Percentiles rank a stretch among this genome's conserved stretches.
Evolutionary conservation across 2,113 vertebrate species (phyloP).

Genomic region (Apteryx owenii): DNA sequence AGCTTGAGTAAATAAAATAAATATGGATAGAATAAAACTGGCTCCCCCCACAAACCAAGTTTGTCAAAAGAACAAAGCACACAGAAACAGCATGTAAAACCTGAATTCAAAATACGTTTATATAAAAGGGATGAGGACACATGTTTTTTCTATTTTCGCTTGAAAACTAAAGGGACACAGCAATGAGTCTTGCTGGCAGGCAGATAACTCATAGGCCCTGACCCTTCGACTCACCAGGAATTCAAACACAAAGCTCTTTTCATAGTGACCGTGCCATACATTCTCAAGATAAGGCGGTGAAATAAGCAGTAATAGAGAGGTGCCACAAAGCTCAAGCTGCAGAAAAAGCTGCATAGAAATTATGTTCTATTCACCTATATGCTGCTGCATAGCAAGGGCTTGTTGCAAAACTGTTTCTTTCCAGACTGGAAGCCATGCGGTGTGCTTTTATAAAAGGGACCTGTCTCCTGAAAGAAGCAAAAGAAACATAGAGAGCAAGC

Average conservation of each 20-base stretch:
- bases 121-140: constrained; percentile 52
- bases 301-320: constrained; percentile 61
- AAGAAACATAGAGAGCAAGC: constrained; percentile 3
- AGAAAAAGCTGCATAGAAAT: constrained; percentile 56
- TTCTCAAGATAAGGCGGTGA: constrained; percentile 73
- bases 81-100: constrained; percentile 39
- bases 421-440: constrained; percentile 24
- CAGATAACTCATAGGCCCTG: constrained; percentile 79
- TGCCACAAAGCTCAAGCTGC: constrained; percentile 60
- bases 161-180: constrained; percentile 74
- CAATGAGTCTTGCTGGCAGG: constrained; percentile 74
- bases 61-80: constrained; percentile 58
- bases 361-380: neutral
- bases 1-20: constrained; percentile 56
- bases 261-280: constrained; percentile 66
- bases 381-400: constrained; percentile 20
- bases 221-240: constrained; percentile 81
- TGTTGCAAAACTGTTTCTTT: constrained; percentile 47
- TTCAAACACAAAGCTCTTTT: constrained; percentile 87
- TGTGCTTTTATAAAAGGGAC: constrained; percentile 32
- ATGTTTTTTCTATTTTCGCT: constrained; percentile 62
- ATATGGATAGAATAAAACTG: constrained; percentile 49
- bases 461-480: constrained; percentile 20
- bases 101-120: constrained; percentile 63
- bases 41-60: neutral